Evolutionary conservation across 2,888 invertebrate species (phyloP).

Genomic region (Eristalinus sepulchralis): DNA sequence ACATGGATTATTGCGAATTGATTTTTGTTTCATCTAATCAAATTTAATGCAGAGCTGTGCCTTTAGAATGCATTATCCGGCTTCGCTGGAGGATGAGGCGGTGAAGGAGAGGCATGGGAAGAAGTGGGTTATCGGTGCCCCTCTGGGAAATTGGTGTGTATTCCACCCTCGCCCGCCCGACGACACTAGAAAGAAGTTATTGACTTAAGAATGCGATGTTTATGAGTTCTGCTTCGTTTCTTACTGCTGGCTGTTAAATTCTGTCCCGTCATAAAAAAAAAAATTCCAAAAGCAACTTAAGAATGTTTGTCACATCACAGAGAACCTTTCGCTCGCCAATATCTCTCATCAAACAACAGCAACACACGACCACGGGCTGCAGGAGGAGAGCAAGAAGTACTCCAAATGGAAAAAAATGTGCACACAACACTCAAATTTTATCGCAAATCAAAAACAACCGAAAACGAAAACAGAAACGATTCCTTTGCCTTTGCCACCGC

Average conservation of each 20-base stretch:
- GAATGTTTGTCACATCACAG: slow-evolving; percentile 13
- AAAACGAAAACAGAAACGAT: slow-evolving; percentile 11
- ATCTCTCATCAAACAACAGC: slow-evolving; percentile 32
- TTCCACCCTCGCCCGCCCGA: background rate
- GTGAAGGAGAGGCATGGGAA: background rate
- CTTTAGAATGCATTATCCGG: slow-evolving; percentile 39
- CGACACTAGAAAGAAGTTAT: background rate
- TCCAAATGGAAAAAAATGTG: slow-evolving; percentile 53
- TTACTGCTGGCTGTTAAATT: background rate
- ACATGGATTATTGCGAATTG: slow-evolving; percentile 58
- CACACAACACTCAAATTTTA: slow-evolving; percentile 64
- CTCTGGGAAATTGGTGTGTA: background rate
- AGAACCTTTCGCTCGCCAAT: slow-evolving; percentile 3
- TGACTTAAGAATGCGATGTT: background rate
- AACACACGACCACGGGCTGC: background rate
- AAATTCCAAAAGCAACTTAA: background rate
- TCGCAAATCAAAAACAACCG: slow-evolving; percentile 22
- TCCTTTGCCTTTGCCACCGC: background rate
- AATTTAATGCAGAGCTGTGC: slow-evolving; percentile 39
- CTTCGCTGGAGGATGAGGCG: background rate
- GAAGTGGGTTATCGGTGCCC: slow-evolving; percentile 21
- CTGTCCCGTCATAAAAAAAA: slow-evolving; percentile 8
- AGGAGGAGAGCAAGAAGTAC: slow-evolving; percentile 7
- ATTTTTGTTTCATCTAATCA: slow-evolving; percentile 45
- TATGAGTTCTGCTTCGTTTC: background rate